phyloP scores from a whole-genome alignment of 1,140 invertebrate species.

The Drosophila ficusphila region DNA sequence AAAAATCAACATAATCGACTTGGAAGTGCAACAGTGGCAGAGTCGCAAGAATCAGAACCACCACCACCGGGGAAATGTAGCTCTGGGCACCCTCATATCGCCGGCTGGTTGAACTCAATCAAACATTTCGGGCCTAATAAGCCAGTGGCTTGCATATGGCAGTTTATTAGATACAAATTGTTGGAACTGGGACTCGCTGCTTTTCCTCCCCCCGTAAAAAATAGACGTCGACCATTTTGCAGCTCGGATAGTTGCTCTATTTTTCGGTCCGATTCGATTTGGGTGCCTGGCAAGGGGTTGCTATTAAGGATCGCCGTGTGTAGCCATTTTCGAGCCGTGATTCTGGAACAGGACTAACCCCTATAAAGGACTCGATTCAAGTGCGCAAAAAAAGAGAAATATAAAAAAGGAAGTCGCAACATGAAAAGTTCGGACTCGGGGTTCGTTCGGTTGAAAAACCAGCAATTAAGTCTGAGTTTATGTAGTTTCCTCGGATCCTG shows the following conservation, averaged over 20 bases:
- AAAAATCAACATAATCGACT: constrained; percentile 64
- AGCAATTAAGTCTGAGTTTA: constrained; percentile 76
- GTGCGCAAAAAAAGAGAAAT: constrained; percentile 57
- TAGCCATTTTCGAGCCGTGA: constrained; percentile 71
- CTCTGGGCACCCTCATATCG: constrained; percentile 63
- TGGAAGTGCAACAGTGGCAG: constrained; percentile 55
- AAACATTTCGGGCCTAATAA: constrained; percentile 71
- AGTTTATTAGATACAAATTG: constrained; percentile 81
- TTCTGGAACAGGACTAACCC: constrained; percentile 56
- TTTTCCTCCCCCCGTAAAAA: constrained; percentile 24
- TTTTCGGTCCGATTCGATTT: constrained; percentile 36
- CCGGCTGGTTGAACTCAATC: constrained; percentile 58
- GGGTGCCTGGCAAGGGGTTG: constrained; percentile 41
- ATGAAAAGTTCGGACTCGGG: constrained; percentile 19
- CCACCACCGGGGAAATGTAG: constrained; percentile 13
- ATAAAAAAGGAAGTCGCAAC: constrained; percentile 40
- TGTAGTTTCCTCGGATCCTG: constrained; percentile 23
- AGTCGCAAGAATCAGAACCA: constrained; percentile 11
- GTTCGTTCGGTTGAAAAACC: constrained; percentile 77
- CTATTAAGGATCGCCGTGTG: constrained; percentile 53
- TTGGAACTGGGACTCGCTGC: constrained; percentile 20
- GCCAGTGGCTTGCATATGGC: constrained; percentile 66
- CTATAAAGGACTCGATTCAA: constrained; percentile 61
- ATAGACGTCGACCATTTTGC: constrained; percentile 76
- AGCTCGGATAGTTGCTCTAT: constrained; percentile 56